These are phyloP conservation scores for Zonotrichia albicollis DNA, from an alignment of 2,797 vertebrate genomes.

Conservation along the genomic window DNA sequence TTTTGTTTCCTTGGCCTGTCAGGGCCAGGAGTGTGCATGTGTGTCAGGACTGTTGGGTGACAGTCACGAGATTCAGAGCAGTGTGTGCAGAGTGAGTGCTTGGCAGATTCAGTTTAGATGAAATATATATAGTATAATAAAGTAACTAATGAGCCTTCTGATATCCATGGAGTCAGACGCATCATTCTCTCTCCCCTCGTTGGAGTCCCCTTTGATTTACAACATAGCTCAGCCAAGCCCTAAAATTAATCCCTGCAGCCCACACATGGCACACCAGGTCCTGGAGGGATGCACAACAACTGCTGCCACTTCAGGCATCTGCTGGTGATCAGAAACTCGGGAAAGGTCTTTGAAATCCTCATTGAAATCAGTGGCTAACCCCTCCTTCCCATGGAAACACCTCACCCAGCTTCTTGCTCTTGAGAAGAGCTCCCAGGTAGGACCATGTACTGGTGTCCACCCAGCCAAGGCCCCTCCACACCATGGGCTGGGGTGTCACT, in stretches of 20 bases:
- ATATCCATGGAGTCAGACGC: too few relatives aligned
- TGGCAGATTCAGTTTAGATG: too few relatives aligned
- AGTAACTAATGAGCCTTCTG: too few relatives aligned
- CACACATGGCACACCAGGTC: fast-evolving
- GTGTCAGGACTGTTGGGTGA: too few relatives aligned
- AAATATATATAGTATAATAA: too few relatives aligned
- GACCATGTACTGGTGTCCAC: background rate
- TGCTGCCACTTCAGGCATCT: background rate
- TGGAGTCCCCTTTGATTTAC: too few relatives aligned
- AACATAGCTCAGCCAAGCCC: background rate
- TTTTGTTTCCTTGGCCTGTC: too few relatives aligned
- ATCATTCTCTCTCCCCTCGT: too few relatives aligned
- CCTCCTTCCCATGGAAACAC: background rate
- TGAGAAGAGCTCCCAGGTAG: background rate
- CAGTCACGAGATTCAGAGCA: too few relatives aligned
- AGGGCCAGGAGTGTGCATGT: too few relatives aligned
- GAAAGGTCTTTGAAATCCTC: fast-evolving
- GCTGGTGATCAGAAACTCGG: background rate
- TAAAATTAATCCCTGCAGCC: background rate
- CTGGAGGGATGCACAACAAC: fast-evolving
- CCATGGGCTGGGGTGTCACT: background rate
- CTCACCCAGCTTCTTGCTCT: background rate
- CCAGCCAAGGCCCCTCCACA: background rate
- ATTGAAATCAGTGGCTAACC: fast-evolving
- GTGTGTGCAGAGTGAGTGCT: too few relatives aligned